Conservation (phyloP, 2,888 invertebrate species). For the Lampropteryx suffumata region DNA sequence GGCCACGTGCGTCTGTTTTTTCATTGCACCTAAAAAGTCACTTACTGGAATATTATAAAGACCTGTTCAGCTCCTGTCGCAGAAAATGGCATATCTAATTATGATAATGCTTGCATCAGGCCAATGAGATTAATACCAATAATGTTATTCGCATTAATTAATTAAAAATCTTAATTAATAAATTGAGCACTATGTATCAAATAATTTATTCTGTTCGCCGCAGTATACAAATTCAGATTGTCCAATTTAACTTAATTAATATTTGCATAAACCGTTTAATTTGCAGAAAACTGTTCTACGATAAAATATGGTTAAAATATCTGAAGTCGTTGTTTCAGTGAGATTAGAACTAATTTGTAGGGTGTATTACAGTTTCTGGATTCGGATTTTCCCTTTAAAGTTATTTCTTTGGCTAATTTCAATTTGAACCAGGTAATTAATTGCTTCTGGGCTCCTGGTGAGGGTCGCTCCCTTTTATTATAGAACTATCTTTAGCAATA, state of each 20-base stretch:
- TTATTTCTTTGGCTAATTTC: slow-evolving; percentile 18
- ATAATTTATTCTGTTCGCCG: slow-evolving; percentile 25
- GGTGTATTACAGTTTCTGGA: slow-evolving; percentile 11
- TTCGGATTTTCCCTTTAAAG: slow-evolving; percentile 13
- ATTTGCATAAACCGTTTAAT: slow-evolving; percentile 25
- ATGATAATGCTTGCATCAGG: too few species aligned
- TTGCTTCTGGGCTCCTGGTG: too few species aligned
- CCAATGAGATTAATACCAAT: not conserved
- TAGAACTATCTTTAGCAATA: too few species aligned
- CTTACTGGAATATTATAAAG: too few species aligned
- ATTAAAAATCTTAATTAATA: slow-evolving; percentile 22
- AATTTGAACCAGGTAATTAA: slow-evolving; percentile 9
- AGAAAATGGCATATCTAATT: too few species aligned
- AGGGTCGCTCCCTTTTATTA: too few species aligned
- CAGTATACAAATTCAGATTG: slow-evolving; percentile 31
- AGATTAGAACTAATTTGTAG: slow-evolving; percentile 20
- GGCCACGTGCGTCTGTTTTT: too few species aligned
- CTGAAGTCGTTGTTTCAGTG: slow-evolving; percentile 12
- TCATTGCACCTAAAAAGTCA: too few species aligned
- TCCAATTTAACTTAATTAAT: slow-evolving; percentile 28
- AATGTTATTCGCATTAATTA: slow-evolving; percentile 14
- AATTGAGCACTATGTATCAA: slow-evolving; percentile 17
- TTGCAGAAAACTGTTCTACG: slow-evolving; percentile 1
- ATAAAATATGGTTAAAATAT: slow-evolving; percentile 7
- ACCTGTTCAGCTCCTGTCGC: too few species aligned